Percentiles rank a stretch among this genome's conserved stretches.
phyloP scores from a whole-genome alignment of 2,888 invertebrate species.

The Sinopyrophorus schimmeli region DNA sequence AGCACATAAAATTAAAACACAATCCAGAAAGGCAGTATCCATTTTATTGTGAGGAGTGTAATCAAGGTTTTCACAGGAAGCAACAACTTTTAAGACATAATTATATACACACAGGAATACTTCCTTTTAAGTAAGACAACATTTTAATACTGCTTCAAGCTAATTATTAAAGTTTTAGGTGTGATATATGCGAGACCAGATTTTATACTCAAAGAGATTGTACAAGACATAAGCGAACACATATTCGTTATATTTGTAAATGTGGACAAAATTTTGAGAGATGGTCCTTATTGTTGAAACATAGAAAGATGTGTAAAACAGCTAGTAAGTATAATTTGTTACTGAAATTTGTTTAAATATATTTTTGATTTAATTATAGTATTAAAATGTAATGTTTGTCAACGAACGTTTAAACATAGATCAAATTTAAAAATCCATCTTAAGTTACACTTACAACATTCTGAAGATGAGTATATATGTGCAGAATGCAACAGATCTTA shows the following conservation, averaged over 20 bases:
- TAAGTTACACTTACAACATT: conserved; percentile 32
- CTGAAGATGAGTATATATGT: conserved; percentile 38
- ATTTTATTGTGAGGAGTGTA: conserved; percentile 41
- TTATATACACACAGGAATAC: conserved; percentile 30
- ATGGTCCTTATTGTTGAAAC: conserved; percentile 42
- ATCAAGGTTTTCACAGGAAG: conserved; percentile 42
- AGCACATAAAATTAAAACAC: conserved; percentile 38
- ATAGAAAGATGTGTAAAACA: conserved; percentile 37
- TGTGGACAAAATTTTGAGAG: conserved; percentile 43
- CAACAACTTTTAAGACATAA: conserved; percentile 40
- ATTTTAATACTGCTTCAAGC: conserved; percentile 9
- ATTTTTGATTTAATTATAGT: conserved; percentile 33
- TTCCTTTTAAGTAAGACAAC: conserved; percentile 28
- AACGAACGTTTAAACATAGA: conserved; percentile 37
- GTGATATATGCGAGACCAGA: conserved; percentile 38
- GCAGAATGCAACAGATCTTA: conserved; percentile 42
- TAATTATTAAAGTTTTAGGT: conserved; percentile 39
- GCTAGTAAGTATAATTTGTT: conserved; percentile 28
- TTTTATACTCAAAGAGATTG: conserved; percentile 38
- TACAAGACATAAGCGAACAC: conserved; percentile 43
- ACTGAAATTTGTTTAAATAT: background rate
- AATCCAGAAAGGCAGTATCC: conserved; percentile 33
- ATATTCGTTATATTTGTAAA: conserved; percentile 44
- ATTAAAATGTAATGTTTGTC: conserved; percentile 40
- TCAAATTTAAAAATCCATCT: conserved; percentile 38